Evolutionary conservation across 2,797 vertebrate genomes (phyloP).

Genomic region (Sebastes diaconus): DNA sequence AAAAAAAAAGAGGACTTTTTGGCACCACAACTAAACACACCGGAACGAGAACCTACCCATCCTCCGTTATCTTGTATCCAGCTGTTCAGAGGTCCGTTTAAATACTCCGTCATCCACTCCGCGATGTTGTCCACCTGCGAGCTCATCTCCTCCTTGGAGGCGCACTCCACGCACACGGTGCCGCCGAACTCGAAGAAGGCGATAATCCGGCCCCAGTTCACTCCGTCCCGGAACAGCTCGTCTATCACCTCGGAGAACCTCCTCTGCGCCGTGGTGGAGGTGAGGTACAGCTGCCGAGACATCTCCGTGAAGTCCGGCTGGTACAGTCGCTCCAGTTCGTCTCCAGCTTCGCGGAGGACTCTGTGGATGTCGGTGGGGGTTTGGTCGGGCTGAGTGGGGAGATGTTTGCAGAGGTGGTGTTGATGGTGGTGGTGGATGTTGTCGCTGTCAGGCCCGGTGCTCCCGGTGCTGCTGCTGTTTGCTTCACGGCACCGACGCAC

Average conservation of each 20-base stretch:
- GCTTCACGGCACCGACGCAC: slow-evolving; percentile 68
- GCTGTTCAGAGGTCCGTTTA: slow-evolving; percentile 92
- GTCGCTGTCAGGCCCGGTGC: slow-evolving; percentile 58
- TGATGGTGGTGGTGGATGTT: slow-evolving; percentile 26
- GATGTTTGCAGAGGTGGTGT: slow-evolving; percentile 46
- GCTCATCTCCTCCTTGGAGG: slow-evolving; percentile 92
- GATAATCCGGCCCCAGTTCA: slow-evolving; percentile 98
- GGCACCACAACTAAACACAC: slow-evolving; percentile 51
- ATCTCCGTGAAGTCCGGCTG: slow-evolving; percentile 95
- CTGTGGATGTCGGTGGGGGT: slow-evolving; percentile 83
- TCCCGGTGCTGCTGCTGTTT: background rate
- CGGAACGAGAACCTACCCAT: slow-evolving; percentile 92
- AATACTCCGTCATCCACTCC: slow-evolving; percentile 98
- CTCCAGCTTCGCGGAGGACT: slow-evolving; percentile 92
- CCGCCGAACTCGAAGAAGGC: slow-evolving; percentile 99
- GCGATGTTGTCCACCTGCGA: slow-evolving; percentile 93
- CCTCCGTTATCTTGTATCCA: slow-evolving; percentile 99
- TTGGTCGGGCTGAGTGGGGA: slow-evolving; percentile 58
- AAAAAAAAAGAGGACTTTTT: slow-evolving; percentile 29
- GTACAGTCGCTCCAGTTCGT: slow-evolving; percentile 93
- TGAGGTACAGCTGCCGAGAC: slow-evolving; percentile 94
- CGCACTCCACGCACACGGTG: slow-evolving; percentile 95
- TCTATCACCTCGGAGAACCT: slow-evolving; percentile 94
- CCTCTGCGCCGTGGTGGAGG: slow-evolving; percentile 88
- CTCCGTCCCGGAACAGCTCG: slow-evolving; percentile 97